Base-by-base conservation (phyloP, 2,888 invertebrate species). In the Pseudococcus viburni region DNA sequence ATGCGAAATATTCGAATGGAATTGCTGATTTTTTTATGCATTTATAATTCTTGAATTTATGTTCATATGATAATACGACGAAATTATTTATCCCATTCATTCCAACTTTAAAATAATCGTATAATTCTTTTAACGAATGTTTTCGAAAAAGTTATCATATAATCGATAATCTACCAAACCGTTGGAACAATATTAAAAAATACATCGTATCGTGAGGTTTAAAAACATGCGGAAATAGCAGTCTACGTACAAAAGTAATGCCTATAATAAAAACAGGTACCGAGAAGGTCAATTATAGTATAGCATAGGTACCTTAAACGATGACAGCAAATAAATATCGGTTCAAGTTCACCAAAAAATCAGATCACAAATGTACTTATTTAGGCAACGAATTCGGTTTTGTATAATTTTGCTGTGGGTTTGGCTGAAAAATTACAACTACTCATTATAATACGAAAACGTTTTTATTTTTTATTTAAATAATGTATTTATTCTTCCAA, bases 201-300 rank as follows among this genome's bases (percentile, higher is more conserved):
- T 51, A 51, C 15, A 51, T 51, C 15, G 51, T 51, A 51, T 51
- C 42, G 9, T 42, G 42, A 51, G 51, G 12, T 33, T 2, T 51
- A 51, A 15, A 51, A 15, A 51, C 15, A 55, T 55, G n/a, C 55
- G 55, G n/a, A 55, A n/a, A 55, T 55, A n/a, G 48, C 48, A 51
- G 15, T 55, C n/a, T n/a, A 55, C 26, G 26, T 33, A 33, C 55
- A 17, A 55, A 55, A 55, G 15, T n/a, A n/a, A n/a, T 55, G n/a
- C 17, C 51, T 15, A 17, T n/a, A 55, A 55, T 55, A 55, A 55
- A 55, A 17, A 55, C n/a, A 55, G 55, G n/a, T 55, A 42, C 42
- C 42, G 42, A 55, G 55, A 55, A 55, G 55, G 55, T 55, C 55
- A 55, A n/a, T 55, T n/a, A 55, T n/a, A 55, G 55, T 55, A 55